A percentile compares a stretch with the other conserved stretches of the same genome.
phyloP scores from a whole-genome alignment of 2,113 vertebrate genomes.

The Zosterops hypoxanthus region DNA sequence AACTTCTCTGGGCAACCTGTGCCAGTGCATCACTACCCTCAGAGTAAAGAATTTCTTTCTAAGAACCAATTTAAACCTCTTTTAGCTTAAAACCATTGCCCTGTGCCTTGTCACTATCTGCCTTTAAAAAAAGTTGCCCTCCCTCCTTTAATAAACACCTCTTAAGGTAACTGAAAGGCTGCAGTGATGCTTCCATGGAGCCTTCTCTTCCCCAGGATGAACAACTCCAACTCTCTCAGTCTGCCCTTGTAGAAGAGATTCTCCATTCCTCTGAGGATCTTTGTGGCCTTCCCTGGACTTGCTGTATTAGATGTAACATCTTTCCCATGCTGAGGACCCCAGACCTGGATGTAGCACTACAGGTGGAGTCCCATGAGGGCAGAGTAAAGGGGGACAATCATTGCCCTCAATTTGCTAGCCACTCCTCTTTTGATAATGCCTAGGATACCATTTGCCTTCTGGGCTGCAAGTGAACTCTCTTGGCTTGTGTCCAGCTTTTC shows the following conservation, averaged over 20 bases:
- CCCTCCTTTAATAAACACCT: background rate
- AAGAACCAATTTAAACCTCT: background rate
- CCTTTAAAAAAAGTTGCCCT: background rate
- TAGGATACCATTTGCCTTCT: background rate
- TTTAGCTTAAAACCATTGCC: background rate
- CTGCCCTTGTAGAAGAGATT: background rate
- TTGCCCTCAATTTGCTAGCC: background rate
- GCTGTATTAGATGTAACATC: background rate
- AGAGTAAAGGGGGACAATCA: background rate
- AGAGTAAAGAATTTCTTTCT: background rate
- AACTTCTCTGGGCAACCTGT: background rate
- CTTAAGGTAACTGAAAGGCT: background rate
- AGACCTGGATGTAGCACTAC: background rate
- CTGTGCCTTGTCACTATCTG: background rate
- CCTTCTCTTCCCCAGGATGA: background rate
- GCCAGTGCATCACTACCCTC: background rate
- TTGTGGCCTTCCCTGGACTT: background rate
- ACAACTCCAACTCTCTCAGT: background rate
- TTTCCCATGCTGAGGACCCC: background rate
- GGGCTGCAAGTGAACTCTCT: too few relatives aligned
- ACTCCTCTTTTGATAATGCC: background rate
- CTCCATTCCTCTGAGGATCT: background rate
- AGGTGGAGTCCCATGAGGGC: background rate
- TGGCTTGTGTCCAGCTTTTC: background rate
- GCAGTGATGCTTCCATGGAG: background rate